Percentiles rank a stretch among this genome's conserved stretches.
phyloP scores from a whole-genome alignment of 2,797 vertebrate genomes.

The Malacoctenus gilli region DNA sequence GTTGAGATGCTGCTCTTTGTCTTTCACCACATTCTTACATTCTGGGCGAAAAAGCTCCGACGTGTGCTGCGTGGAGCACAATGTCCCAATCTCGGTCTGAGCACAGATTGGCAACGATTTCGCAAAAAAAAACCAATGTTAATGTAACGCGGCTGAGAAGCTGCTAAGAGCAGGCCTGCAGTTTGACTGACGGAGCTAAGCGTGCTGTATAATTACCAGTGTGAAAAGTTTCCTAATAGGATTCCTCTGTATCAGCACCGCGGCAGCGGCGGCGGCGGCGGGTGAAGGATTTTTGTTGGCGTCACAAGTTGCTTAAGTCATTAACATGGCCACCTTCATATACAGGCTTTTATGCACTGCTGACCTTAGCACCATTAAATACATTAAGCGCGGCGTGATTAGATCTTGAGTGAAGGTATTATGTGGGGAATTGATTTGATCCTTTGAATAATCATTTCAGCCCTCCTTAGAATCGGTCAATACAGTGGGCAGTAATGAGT shows the following conservation, averaged over 20 bases:
- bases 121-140: constrained; percentile 14
- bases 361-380: constrained; percentile 55
- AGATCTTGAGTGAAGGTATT: constrained; percentile 65
- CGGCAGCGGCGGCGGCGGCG: constrained; percentile 19
- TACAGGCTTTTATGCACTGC: constrained; percentile 47
- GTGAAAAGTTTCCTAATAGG: constrained; percentile 22
- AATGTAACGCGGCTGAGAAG: constrained; percentile 9
- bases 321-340: constrained; percentile 45
- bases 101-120: constrained; percentile 3
- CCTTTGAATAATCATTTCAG: constrained; percentile 68
- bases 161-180: constrained; percentile 8
- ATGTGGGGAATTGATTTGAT: constrained; percentile 69
- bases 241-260: constrained; percentile 12
- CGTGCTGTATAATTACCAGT: constrained; percentile 38
- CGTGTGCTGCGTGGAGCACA: no score
- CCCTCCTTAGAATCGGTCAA: constrained; percentile 69
- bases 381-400: constrained; percentile 60
- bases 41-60: no score
- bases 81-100: constrained; percentile 8
- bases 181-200: constrained; percentile 21
- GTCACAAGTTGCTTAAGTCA: constrained; percentile 48
- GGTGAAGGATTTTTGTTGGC: constrained; percentile 24
- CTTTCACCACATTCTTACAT: no score
- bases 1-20: no score
- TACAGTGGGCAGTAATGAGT: constrained; percentile 70